A percentile compares a stretch with the other conserved stretches of the same genome.
Evolutionary conservation across 2,888 invertebrate genomes (phyloP).

Genomic region (Venustoraphidia nigricollis): DNA sequence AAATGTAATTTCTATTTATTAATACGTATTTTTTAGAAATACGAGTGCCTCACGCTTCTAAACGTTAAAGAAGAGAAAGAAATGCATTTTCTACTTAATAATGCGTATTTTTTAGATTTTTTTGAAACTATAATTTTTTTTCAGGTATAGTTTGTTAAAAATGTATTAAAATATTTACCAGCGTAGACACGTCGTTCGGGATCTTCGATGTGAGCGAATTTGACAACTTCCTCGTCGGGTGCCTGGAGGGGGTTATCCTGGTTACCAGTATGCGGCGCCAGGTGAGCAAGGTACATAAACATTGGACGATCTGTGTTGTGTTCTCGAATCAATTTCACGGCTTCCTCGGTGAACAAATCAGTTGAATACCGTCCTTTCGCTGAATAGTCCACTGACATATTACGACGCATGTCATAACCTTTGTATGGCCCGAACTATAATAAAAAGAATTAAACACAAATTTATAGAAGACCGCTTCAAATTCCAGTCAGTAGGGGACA

Average conservation of each 20-base stretch:
- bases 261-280: slow-evolving; percentile 55
- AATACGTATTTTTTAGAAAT: too few relatives aligned
- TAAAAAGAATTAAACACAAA: slow-evolving; percentile 10
- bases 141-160: background rate
- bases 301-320: slow-evolving; percentile 37
- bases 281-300: slow-evolving; percentile 53
- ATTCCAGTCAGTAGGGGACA: too few relatives aligned
- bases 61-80: too few relatives aligned
- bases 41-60: too few relatives aligned
- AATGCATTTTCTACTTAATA: too few relatives aligned
- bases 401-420: slow-evolving; percentile 47
- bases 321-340: slow-evolving; percentile 39
- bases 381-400: slow-evolving; percentile 36
- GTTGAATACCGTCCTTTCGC: slow-evolving; percentile 45
- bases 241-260: slow-evolving; percentile 49
- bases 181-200: slow-evolving; percentile 50
- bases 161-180: slow-evolving; percentile 28
- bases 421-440: slow-evolving; percentile 26
- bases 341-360: slow-evolving; percentile 48
- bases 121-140: background rate
- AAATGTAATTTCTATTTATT: too few relatives aligned
- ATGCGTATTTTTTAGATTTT: too few relatives aligned
- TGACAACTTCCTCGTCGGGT: slow-evolving; percentile 49
- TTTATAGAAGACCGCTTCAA: background rate
- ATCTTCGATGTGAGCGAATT: slow-evolving; percentile 51